These are phyloP conservation scores for Calosoma granatense DNA, from an alignment of 1,140 invertebrate species.

Conservation along the genomic window DNA sequence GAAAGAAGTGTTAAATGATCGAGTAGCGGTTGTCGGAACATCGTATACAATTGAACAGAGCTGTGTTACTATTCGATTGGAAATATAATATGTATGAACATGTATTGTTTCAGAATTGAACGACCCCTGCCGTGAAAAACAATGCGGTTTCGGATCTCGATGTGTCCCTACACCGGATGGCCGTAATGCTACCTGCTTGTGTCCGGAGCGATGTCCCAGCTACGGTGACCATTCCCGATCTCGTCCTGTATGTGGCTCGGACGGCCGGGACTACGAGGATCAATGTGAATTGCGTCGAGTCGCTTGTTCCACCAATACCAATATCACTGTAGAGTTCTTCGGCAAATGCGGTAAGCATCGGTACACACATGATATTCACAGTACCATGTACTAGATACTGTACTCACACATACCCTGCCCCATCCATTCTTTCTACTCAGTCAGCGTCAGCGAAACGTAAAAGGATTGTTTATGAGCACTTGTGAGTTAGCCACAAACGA, in stretches of 20 bases:
- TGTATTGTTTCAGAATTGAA: conserved; percentile 55
- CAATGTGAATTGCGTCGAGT: conserved; percentile 69
- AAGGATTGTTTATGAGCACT: too few species aligned
- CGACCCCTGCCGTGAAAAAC: conserved; percentile 64
- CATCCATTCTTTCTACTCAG: too few species aligned
- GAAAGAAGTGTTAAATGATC: too few species aligned
- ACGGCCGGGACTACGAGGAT: conserved; percentile 63
- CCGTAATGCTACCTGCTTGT: conserved; percentile 58
- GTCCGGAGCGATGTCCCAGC: conserved; percentile 62
- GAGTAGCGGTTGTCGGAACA: too few species aligned
- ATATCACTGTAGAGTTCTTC: conserved; percentile 75
- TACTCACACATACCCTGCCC: too few species aligned
- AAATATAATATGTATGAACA: too few species aligned
- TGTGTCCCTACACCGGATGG: conserved; percentile 71
- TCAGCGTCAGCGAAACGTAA: too few species aligned
- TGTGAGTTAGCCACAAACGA: too few species aligned
- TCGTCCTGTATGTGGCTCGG: conserved; percentile 60
- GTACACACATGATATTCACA: too few species aligned
- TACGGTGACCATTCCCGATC: conserved; percentile 71
- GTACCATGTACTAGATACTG: neutral
- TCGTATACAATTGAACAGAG: too few species aligned
- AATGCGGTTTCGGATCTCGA: conserved; percentile 62
- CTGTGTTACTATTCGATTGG: too few species aligned
- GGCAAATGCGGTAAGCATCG: conserved; percentile 84
- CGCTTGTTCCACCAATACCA: conserved; percentile 61